Base-by-base conservation (phyloP, 2,888 invertebrate genomes). In the Drosophila paramelanica region DNA sequence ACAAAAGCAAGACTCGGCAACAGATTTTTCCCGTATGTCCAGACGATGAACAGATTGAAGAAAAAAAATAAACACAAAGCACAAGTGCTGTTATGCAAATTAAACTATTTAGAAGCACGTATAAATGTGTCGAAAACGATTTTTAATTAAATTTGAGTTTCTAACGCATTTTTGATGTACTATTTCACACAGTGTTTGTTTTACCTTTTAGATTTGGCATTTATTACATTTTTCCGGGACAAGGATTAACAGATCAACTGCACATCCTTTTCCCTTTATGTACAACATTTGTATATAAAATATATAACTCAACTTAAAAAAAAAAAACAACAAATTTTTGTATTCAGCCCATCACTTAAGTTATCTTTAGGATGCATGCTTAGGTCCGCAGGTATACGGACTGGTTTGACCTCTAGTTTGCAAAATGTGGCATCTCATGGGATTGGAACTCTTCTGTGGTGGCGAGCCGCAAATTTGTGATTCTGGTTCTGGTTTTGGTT, bases 231-330 rank as follows among this genome's bases (percentile, higher is more conserved):
- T 13, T 36, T 36, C 1, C 13, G 23, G 23, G 23, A 4, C 23
- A 23, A 4, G 23, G 23, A 23, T 23, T 23, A 4, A 23, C 23
- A 23, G 23, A 0, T 23, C 4, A 23, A 23, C 4, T 23, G 23
- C 4, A 23, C 4, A 4, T 3, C 23, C 23, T 11, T 13, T 36
- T 36, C 5, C 13, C 13, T 36, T 11, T 36, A 36, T 5, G 31
- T 8, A 8, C 31, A 3, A 13, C 1, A 36, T 31, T 31, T 2
- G 0, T 31, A 31, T 31, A 36, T 23, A 36, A 36, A 36, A 36
- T 36, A 69, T 53, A 61, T 20, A 69, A 57, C 38, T 33, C n/a
- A 68, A 73, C 36, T 20, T 8, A 23, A 23, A 23, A 23, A 4
- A 23, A 23, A 20, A 3, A 20, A 20, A 3, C 17, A 17, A 17